A percentile compares a stretch with the other conserved stretches of the same genome.
phyloP scores from a whole-genome alignment of 2,888 invertebrate species.

The Perithous albicinctus region DNA sequence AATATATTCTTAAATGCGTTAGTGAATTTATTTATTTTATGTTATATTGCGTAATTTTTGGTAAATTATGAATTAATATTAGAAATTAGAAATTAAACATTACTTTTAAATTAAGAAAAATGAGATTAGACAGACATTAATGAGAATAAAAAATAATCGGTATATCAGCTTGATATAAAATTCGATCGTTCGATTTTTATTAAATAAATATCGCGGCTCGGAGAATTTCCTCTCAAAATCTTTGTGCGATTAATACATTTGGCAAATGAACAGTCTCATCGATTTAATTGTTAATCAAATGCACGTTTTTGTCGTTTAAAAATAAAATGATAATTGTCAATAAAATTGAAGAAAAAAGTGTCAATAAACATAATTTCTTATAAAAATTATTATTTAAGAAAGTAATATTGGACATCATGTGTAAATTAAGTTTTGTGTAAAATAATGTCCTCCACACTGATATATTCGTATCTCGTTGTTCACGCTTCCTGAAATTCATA shows the following conservation, averaged over 20 bases:
- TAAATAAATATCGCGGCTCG: neutral
- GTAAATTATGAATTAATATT: too few relatives aligned
- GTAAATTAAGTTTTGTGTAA: neutral
- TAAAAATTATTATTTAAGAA: neutral
- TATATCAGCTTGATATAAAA: too few relatives aligned
- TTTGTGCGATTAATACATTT: neutral
- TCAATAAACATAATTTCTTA: neutral
- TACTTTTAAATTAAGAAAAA: too few relatives aligned
- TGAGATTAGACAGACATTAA: too few relatives aligned
- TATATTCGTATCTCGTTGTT: neutral
- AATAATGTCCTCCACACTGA: conserved; percentile 41
- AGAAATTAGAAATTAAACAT: too few relatives aligned
- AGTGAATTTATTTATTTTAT: too few relatives aligned
- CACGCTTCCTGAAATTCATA: neutral
- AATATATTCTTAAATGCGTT: too few relatives aligned
- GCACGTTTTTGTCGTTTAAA: neutral
- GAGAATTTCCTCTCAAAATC: neutral
- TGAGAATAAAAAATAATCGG: too few relatives aligned
- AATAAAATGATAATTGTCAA: neutral
- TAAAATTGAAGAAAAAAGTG: neutral
- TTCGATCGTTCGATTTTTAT: neutral
- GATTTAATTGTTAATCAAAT: neutral
- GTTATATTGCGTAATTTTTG: too few relatives aligned
- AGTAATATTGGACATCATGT: neutral
- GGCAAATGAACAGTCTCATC: neutral